Conservation (phyloP, 2,797 vertebrate species). For the Tamandua tetradactyla region DNA sequence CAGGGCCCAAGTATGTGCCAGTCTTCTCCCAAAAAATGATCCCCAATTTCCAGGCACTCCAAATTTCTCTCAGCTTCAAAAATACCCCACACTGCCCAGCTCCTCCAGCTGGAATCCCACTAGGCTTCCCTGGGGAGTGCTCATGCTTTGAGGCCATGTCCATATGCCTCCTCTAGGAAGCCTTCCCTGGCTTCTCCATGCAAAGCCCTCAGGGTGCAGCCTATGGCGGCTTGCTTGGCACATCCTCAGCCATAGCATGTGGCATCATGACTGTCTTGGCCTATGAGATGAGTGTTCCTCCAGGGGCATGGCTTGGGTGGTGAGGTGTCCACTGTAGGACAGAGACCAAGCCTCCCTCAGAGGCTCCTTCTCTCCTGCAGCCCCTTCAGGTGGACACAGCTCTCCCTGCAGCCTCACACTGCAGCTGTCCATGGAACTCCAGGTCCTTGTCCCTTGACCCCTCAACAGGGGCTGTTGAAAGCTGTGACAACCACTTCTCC, state of each 20-base stretch:
- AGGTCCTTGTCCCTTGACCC: not conserved
- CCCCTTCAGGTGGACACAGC: not conserved
- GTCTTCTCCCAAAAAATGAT: not conserved
- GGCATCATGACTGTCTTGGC: no score
- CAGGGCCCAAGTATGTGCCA: not conserved
- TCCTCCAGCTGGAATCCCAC: not conserved
- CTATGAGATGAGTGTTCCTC: no score
- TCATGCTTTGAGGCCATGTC: not conserved
- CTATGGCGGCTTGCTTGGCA: not conserved
- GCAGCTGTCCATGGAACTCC: not conserved
- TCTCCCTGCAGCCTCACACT: not conserved
- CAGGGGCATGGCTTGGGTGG: not conserved
- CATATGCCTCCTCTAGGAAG: not conserved
- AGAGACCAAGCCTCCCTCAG: accelerated
- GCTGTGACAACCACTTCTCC: no score
- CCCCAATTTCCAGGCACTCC: no score
- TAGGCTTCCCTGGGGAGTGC: not conserved
- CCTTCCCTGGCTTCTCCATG: not conserved
- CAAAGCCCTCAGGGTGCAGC: no score
- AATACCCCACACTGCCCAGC: not conserved
- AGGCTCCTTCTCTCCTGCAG: not conserved
- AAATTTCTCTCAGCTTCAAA: not conserved
- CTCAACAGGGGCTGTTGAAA: not conserved
- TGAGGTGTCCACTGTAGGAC: not conserved
- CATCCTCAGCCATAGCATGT: accelerated